Percentiles rank a stretch among this genome's conserved stretches.
Conservation (phyloP, 2,888 invertebrate genomes). For the Laothoe populi region DNA sequence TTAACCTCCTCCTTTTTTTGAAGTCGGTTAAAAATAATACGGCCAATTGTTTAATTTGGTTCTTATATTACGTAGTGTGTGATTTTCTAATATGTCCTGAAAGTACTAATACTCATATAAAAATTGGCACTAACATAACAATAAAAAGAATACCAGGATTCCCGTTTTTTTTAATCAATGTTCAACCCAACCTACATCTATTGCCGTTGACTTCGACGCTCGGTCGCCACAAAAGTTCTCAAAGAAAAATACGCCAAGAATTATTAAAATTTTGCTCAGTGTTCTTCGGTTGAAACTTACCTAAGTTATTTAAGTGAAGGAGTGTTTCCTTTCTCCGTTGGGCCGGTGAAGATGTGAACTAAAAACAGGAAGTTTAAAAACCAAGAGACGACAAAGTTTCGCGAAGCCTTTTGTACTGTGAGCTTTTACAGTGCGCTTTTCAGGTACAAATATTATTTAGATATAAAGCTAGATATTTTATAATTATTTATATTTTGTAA, state of each 20-base stretch:
- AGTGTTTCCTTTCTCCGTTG: slow-evolving; percentile 49
- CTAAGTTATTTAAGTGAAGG: slow-evolving; percentile 48
- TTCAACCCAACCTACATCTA: not conserved
- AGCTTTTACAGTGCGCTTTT: not conserved
- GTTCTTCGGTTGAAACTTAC: slow-evolving; percentile 45
- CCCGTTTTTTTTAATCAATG: not conserved
- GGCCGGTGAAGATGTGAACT: slow-evolving; percentile 40
- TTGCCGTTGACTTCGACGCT: not conserved
- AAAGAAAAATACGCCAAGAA: slow-evolving; percentile 27
- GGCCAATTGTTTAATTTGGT: too few relatives aligned
- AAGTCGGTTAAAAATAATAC: too few relatives aligned
- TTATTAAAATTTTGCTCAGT: slow-evolving; percentile 45
- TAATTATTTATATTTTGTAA: not conserved
- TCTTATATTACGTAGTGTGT: too few relatives aligned
- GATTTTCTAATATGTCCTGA: too few relatives aligned
- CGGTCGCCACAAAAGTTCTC: slow-evolving; percentile 16
- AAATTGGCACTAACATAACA: too few relatives aligned
- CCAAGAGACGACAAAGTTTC: slow-evolving; percentile 45
- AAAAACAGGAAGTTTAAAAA: slow-evolving; percentile 52
- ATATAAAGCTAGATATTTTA: not conserved
- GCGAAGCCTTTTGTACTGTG: slow-evolving; percentile 41
- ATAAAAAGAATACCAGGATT: too few relatives aligned
- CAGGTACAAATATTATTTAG: not conserved
- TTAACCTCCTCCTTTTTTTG: too few relatives aligned
- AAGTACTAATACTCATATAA: too few relatives aligned